Base-by-base conservation (phyloP, 1,140 invertebrate species). In the Ditylenchus dipsaci region DNA sequence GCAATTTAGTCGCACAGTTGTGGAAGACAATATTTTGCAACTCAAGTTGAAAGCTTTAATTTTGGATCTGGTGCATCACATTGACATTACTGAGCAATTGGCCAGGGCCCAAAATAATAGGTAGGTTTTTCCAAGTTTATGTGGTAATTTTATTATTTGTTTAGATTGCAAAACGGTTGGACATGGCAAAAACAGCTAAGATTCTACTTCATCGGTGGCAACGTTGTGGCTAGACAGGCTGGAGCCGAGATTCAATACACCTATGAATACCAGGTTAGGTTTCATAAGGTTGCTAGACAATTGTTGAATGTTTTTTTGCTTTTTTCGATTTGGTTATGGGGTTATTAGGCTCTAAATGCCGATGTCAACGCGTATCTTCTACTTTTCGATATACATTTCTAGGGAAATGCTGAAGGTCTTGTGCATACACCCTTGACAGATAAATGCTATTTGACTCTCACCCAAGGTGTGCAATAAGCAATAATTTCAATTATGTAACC, bases 401-500 rank as follows among this genome's bases (percentile, higher is more conserved):
- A 69, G 65, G 78, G 82, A 15, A 80, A 79, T 64, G 69, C 77
- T 11, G 60, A 97, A 82, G 89, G 94, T 71, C 85, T 99, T 7
- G 96, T 99, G 0, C 95, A 98, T 84, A 99, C 96, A 1, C 95
- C 96, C 0, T 86, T 99, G 0, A 99, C 96, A 1, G 96, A 99
- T 85, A 85, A 95, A 68, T 99, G 96, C 84, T 99, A 98, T 82
- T 86, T 99, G 61, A 97, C 96, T 7, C 97, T 99, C 93, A 99
- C 95, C 0, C 96, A 99, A 85, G 49, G 49, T 53, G 49, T 53
- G 23, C 3, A 53, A 95, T 58, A 43, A 33, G 17, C 43, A 42
- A 26, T 61, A 56, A 1, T 59, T 64, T 30, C 33, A 53, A n/a
- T 56, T 65, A 33, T 78, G 89, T 21, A 60, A 57, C 63, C 63